phyloP scores from a whole-genome alignment of 2,888 invertebrate species.

The Sympetrum striolatum region DNA sequence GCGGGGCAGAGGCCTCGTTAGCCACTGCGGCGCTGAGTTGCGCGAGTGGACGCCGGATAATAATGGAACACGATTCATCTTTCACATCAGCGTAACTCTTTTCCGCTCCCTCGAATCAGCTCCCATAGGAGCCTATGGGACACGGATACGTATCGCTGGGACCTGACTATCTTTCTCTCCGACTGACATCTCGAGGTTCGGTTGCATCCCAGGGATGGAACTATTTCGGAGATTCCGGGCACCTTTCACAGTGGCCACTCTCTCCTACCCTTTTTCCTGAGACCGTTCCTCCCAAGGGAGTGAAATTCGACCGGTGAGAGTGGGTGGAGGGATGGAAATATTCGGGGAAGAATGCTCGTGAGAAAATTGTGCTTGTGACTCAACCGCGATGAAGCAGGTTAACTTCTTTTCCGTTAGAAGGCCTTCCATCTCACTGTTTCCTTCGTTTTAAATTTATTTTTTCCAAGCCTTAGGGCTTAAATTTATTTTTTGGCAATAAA shows the following conservation, averaged over 20 bases:
- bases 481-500: no score
- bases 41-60: slow-evolving; percentile 5
- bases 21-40: slow-evolving; percentile 27
- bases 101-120: background rate
- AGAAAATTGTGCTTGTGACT: background rate
- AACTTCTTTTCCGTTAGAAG: no score
- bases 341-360: background rate
- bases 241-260: background rate
- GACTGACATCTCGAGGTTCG: background rate
- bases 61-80: slow-evolving; percentile 32
- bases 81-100: slow-evolving; percentile 16
- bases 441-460: no score
- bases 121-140: background rate
- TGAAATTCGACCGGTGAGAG: slow-evolving; percentile 9
- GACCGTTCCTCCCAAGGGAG: background rate
- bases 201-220: background rate
- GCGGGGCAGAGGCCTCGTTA: slow-evolving; percentile 15
- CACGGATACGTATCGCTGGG: background rate
- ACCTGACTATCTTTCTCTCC: background rate
- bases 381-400: background rate
- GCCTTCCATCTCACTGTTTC: no score
- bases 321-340: background rate
- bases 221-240: background rate
- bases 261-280: background rate
- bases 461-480: no score